phyloP scores from a whole-genome alignment of 2,113 vertebrate genomes.

The Eulemur macaco region DNA sequence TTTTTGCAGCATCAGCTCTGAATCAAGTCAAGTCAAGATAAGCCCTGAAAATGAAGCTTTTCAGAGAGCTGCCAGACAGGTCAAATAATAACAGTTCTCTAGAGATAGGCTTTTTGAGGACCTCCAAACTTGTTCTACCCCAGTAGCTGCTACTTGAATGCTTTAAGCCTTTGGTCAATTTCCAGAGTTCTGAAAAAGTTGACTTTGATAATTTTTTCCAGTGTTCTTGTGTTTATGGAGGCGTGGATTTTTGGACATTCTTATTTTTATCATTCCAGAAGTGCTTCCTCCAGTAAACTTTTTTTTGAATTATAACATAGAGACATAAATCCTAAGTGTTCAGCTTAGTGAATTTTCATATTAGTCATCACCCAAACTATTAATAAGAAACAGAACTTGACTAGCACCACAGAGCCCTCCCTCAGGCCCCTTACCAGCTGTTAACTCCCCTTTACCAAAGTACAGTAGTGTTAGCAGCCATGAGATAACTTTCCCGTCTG shows the following conservation, averaged over 20 bases:
- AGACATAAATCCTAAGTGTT: background rate
- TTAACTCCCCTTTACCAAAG: background rate
- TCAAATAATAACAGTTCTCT: background rate
- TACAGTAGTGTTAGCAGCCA: background rate
- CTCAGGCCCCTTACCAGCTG: background rate
- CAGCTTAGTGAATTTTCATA: background rate
- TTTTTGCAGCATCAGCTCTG: background rate
- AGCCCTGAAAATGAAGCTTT: background rate
- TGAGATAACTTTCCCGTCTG: background rate
- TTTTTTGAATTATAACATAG: background rate
- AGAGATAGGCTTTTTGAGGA: background rate
- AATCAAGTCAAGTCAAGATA: background rate
- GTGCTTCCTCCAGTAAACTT: background rate
- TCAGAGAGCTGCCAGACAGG: background rate
- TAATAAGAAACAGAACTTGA: background rate
- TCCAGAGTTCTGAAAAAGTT: background rate
- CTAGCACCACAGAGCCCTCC: background rate
- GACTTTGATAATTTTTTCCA: background rate
- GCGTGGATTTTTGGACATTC: background rate
- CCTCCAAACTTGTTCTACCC: background rate
- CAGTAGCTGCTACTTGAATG: background rate
- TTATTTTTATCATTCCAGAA: slow-evolving; percentile 5
- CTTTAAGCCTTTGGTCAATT: background rate
- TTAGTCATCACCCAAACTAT: background rate
- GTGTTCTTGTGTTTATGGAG: background rate